phyloP scores from a whole-genome alignment of 2,888 invertebrate genomes.

The Oligia latruncula region DNA sequence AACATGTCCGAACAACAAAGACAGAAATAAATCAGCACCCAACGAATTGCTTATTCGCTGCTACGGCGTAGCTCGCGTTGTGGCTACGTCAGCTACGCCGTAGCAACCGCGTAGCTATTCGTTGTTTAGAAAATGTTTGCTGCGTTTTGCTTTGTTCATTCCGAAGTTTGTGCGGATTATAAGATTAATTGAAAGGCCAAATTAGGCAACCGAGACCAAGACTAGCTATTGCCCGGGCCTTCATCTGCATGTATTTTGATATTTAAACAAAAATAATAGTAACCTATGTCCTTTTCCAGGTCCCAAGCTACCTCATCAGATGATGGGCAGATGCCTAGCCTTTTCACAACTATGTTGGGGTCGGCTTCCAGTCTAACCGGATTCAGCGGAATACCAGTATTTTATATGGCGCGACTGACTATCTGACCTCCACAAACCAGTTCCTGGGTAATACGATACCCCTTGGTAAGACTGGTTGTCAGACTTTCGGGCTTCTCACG shows the following conservation, averaged over 20 bases:
- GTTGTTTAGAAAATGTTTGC: conserved; percentile 11
- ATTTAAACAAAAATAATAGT: neutral
- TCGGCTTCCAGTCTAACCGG: too few species aligned
- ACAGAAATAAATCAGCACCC: conserved; percentile 40
- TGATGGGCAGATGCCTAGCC: too few species aligned
- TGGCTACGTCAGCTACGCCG: conserved; percentile 34
- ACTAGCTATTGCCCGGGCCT: neutral
- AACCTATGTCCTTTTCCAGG: neutral
- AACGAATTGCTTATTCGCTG: conserved; percentile 27
- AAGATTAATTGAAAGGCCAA: neutral
- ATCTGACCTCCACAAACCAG: too few species aligned
- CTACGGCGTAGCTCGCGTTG: conserved; percentile 46
- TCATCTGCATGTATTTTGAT: neutral
- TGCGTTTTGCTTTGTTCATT: neutral
- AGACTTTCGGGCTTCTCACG: too few species aligned
- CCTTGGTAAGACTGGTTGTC: too few species aligned
- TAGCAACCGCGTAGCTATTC: conserved; percentile 25
- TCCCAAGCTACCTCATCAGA: neutral
- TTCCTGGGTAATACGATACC: too few species aligned
- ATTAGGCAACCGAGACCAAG: too few species aligned
- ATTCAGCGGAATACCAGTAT: too few species aligned
- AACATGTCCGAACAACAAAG: conserved; percentile 35
- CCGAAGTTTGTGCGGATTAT: neutral
- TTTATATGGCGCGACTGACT: too few species aligned
- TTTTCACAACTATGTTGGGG: too few species aligned